phyloP scores from a whole-genome alignment of 2,797 vertebrate species.

The Neomorphus geoffroyi region DNA sequence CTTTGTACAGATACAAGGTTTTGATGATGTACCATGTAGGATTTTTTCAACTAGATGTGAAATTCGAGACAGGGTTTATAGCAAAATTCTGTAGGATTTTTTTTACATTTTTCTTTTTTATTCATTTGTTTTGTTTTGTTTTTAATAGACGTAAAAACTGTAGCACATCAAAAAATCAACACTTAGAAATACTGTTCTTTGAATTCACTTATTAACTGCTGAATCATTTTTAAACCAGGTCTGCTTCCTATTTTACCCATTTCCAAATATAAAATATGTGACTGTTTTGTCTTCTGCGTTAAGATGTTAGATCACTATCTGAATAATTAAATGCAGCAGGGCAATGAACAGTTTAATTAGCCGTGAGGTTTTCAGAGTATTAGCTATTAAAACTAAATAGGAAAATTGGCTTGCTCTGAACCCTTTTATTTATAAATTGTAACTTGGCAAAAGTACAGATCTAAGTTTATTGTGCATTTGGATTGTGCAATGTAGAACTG shows the following conservation, averaged over 20 bases:
- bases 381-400: conserved; percentile 64
- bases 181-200: conserved; percentile 10
- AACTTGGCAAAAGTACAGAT: conserved; percentile 47
- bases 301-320: conserved; percentile 59
- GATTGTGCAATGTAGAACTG: not conserved
- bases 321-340: conserved; percentile 64
- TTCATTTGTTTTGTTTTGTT: not conserved
- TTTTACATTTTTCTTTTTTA: not conserved
- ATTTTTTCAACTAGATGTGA: not conserved
- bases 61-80: not conserved
- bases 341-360: conserved; percentile 62
- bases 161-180: not conserved
- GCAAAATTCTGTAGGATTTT: not conserved
- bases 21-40: not conserved
- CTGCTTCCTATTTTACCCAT: conserved; percentile 54
- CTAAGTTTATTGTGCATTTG: conserved; percentile 44
- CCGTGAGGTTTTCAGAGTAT: conserved; percentile 51
- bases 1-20: not conserved
- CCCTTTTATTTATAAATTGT: conserved; percentile 53
- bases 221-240: conserved; percentile 24
- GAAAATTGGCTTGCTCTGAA: conserved; percentile 54
- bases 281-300: conserved; percentile 27
- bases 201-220: conserved; percentile 5
- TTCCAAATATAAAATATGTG: conserved; percentile 58
- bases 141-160: not conserved